These are phyloP conservation scores for Anagyrus pseudococci DNA, from an alignment of 2,888 invertebrate species.

Conservation along the genomic window DNA sequence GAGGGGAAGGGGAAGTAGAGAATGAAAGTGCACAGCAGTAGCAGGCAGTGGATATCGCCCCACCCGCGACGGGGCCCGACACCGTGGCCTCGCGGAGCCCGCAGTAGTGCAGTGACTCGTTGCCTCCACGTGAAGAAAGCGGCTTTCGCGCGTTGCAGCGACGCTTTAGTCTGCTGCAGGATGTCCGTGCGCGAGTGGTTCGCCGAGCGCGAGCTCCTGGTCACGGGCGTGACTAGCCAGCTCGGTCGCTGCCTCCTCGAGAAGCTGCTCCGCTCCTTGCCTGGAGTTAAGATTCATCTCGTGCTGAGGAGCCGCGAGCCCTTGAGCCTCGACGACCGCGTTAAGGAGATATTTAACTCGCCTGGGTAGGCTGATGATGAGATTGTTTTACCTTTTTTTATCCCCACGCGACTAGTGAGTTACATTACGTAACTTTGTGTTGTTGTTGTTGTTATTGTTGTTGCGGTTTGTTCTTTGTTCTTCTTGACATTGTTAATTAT, in stretches of 20 bases:
- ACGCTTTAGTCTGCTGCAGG: constrained; percentile 8
- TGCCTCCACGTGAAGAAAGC: no score
- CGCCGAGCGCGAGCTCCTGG: constrained; percentile 49
- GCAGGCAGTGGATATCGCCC: no score
- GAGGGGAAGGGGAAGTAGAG: no score
- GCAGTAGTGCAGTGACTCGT: no score
- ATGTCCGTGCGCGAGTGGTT: constrained; percentile 56
- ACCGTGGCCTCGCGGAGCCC: no score
- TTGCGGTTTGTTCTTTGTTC: neutral
- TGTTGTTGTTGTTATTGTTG: neutral
- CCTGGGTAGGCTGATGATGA: constrained; percentile 47
- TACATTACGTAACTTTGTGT: no score
- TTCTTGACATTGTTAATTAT: no score
- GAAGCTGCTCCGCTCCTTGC: constrained; percentile 51
- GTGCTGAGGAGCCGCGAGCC: constrained; percentile 45
- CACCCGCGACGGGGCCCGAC: no score
- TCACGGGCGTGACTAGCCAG: constrained; percentile 54
- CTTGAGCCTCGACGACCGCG: constrained; percentile 44
- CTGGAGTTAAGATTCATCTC: constrained; percentile 44
- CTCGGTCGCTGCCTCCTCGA: constrained; percentile 51
- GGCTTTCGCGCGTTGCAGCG: neutral
- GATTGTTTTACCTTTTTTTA: no score
- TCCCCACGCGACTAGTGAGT: no score
- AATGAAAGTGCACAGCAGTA: no score
- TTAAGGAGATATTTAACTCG: constrained; percentile 49